Evolutionary conservation across 2,888 invertebrate species (phyloP).

Genomic region (Microctonus aethiopoides): DNA sequence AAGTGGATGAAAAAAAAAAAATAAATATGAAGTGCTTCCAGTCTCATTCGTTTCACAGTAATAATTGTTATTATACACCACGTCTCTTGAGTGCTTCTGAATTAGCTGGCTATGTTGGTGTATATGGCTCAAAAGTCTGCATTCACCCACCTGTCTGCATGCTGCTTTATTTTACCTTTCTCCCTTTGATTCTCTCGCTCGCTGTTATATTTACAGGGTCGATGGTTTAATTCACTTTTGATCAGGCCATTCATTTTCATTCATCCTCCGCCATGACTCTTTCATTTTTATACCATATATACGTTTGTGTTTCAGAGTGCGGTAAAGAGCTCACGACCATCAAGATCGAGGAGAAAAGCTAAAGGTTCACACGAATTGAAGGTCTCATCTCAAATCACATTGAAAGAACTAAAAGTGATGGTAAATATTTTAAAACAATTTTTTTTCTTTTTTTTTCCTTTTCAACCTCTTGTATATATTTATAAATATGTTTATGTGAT

Average conservation of each 20-base stretch:
- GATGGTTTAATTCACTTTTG: slow-evolving; percentile 29
- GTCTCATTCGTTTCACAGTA: slow-evolving; percentile 55
- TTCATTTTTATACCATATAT: slow-evolving; percentile 15
- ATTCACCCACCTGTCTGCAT: slow-evolving; percentile 20
- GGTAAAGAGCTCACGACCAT: slow-evolving; percentile 55
- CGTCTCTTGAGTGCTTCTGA: slow-evolving; percentile 30
- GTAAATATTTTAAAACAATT: slow-evolving; percentile 45
- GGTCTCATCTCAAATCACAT: slow-evolving; percentile 60
- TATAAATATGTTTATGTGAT: slow-evolving; percentile 2
- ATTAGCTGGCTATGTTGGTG: slow-evolving; percentile 25
- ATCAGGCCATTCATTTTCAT: slow-evolving; percentile 24
- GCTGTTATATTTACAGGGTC: not conserved
- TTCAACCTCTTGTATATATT: not conserved
- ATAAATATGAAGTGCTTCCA: slow-evolving; percentile 12
- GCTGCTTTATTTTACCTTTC: not conserved
- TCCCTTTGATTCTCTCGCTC: not conserved
- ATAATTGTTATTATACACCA: slow-evolving; percentile 56
- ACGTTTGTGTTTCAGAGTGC: slow-evolving; percentile 49
- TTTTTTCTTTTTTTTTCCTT: not conserved
- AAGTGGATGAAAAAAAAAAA: not conserved
- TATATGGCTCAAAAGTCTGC: slow-evolving; percentile 25
- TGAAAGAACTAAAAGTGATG: slow-evolving; percentile 62
- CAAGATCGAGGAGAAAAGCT: slow-evolving; percentile 59
- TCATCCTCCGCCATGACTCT: slow-evolving; percentile 25
- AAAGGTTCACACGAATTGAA: slow-evolving; percentile 62